These are phyloP conservation scores for Lamellibrachia luymesi DNA, from an alignment of 1,140 invertebrate genomes.

Conservation along the genomic window DNA sequence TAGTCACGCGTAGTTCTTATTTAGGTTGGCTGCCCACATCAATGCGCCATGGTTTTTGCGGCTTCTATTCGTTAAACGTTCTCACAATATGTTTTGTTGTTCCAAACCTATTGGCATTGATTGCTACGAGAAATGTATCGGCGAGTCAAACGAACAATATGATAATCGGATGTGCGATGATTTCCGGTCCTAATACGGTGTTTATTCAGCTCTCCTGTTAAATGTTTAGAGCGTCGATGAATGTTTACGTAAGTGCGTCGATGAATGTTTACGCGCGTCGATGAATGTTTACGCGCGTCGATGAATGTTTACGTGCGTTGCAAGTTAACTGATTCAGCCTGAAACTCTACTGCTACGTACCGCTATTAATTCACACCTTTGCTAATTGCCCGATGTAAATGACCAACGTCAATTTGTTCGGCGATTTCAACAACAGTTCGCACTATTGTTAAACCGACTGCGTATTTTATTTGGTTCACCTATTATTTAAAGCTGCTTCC, in stretches of 20 bases:
- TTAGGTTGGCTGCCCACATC: background rate
- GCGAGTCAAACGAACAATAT: background rate
- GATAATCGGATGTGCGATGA: background rate
- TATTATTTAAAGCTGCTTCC: no score
- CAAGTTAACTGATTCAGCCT: background rate
- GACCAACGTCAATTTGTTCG: no score
- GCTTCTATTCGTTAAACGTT: background rate
- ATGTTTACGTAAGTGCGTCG: no score
- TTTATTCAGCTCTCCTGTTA: background rate
- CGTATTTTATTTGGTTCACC: no score
- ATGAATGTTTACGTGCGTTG: background rate
- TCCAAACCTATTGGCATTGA: background rate
- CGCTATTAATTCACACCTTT: no score
- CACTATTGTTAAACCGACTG: no score
- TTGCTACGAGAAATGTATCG: background rate
- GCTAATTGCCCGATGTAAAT: no score
- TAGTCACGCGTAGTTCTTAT: background rate
- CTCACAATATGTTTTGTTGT: no score
- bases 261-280: no score
- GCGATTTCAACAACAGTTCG: no score
- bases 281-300: no score
- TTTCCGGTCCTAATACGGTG: background rate
- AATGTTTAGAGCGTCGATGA: background rate
- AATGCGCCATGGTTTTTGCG: background rate
- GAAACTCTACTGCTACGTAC: background rate